These are phyloP conservation scores for Lithophane leautieri DNA, from an alignment of 2,888 invertebrate genomes.

Conservation along the genomic window DNA sequence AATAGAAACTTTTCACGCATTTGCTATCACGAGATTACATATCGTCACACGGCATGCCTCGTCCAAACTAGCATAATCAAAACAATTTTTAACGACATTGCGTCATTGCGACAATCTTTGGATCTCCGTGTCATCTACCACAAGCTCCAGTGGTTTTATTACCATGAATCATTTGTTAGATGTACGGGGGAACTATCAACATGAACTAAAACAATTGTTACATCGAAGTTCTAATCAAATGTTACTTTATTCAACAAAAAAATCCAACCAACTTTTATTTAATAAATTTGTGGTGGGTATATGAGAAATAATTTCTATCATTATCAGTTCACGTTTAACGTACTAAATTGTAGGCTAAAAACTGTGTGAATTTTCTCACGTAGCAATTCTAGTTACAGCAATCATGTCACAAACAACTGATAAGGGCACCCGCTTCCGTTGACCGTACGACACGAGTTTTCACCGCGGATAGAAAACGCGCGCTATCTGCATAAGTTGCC, in stretches of 20 bases:
- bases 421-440: constrained; percentile 85
- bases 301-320: not conserved
- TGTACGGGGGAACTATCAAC: constrained; percentile 12
- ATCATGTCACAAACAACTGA: constrained; percentile 83
- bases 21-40: constrained; percentile 56
- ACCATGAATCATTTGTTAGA: constrained; percentile 45
- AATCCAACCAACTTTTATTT: constrained; percentile 4
- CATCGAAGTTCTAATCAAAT: not conserved
- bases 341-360: constrained; percentile 50
- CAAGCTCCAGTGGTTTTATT: constrained; percentile 51
- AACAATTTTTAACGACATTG: constrained; percentile 66
- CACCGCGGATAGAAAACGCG: constrained; percentile 72
- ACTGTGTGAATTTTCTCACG: constrained; percentile 79
- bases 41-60: constrained; percentile 53
- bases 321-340: constrained; percentile 21
- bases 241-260: not conserved
- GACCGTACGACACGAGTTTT: constrained; percentile 75
- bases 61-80: constrained; percentile 57
- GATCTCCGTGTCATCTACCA: constrained; percentile 33
- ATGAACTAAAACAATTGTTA: not conserved
- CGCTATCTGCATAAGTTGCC: constrained; percentile 67
- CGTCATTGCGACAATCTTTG: constrained; percentile 54
- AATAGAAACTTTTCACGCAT: constrained; percentile 50
- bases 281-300: constrained; percentile 3
- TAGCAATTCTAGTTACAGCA: constrained; percentile 74